Conservation (phyloP, 2,113 vertebrate species). For the Apodemus sylvaticus region DNA sequence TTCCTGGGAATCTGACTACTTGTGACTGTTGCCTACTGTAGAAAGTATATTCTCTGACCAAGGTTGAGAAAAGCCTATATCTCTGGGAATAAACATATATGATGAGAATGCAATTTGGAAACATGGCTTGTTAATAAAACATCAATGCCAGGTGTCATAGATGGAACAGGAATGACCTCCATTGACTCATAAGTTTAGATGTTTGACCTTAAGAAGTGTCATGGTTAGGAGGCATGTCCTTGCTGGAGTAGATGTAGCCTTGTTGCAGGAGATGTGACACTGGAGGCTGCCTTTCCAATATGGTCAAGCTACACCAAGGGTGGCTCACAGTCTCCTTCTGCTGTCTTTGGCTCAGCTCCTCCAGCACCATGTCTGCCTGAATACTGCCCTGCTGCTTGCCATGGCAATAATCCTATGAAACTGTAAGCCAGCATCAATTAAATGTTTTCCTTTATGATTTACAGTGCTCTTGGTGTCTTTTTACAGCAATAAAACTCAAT, state of each 20-base stretch:
- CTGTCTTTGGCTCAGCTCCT: not conserved
- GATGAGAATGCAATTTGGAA: not conserved
- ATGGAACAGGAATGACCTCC: not conserved
- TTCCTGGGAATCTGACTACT: not conserved
- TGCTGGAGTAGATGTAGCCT: not conserved
- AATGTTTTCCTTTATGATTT: not conserved
- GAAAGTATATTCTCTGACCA: not conserved
- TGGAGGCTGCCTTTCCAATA: not conserved
- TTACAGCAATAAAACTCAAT: not conserved
- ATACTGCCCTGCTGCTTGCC: not conserved
- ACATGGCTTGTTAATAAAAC: no score
- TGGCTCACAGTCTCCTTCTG: not conserved
- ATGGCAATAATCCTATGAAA: not conserved
- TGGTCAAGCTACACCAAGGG: not conserved
- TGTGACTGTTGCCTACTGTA: not conserved
- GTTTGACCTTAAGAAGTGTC: not conserved
- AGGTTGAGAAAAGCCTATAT: not conserved
- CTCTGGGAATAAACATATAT: not conserved
- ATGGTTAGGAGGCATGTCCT: not conserved
- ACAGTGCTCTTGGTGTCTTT: not conserved
- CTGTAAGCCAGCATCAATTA: not conserved
- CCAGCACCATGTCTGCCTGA: not conserved
- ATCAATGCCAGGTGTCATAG: not conserved
- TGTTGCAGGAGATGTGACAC: not conserved
- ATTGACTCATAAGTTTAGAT: not conserved